Evolutionary conservation across 2,888 invertebrate species (phyloP).

Genomic region (Lordiphosa andalusiaca): DNA sequence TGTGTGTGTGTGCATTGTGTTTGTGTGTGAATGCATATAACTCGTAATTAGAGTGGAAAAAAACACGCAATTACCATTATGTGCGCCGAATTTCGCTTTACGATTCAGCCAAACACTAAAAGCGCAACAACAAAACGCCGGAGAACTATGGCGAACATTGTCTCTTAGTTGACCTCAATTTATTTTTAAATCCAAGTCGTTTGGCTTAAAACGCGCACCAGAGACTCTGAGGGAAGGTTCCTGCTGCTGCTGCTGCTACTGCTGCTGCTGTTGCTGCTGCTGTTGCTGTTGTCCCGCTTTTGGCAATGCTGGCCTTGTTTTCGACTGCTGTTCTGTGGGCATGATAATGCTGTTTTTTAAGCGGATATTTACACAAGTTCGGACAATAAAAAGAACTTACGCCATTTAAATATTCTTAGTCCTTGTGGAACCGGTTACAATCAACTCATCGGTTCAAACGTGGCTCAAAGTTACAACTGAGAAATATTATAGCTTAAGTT

Average conservation of each 20-base stretch:
- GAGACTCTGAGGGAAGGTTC: constrained; percentile 37
- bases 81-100: constrained; percentile 70
- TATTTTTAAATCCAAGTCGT: constrained; percentile 65
- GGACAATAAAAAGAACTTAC: too few relatives aligned
- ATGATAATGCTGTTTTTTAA: too few relatives aligned
- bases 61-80: constrained; percentile 74
- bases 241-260: constrained; percentile 18
- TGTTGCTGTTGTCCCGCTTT: constrained; percentile 15
- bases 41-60: constrained; percentile 68
- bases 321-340: neutral
- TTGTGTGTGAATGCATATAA: constrained; percentile 50
- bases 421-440: too few relatives aligned
- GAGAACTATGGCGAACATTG: constrained; percentile 22
- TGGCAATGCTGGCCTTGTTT: neutral
- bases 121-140: constrained; percentile 30
- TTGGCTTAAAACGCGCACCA: constrained; percentile 61
- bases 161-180: constrained; percentile 63
- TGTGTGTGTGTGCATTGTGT: constrained; percentile 19
- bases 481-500: too few relatives aligned
- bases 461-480: too few relatives aligned
- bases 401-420: too few relatives aligned
- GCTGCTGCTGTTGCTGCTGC: constrained; percentile 15
- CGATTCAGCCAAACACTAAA: constrained; percentile 49
- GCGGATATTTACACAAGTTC: too few relatives aligned
- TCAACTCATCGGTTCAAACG: too few relatives aligned